Base-by-base conservation (phyloP, 2,113 vertebrate genomes). In the Labrus mixtus region DNA sequence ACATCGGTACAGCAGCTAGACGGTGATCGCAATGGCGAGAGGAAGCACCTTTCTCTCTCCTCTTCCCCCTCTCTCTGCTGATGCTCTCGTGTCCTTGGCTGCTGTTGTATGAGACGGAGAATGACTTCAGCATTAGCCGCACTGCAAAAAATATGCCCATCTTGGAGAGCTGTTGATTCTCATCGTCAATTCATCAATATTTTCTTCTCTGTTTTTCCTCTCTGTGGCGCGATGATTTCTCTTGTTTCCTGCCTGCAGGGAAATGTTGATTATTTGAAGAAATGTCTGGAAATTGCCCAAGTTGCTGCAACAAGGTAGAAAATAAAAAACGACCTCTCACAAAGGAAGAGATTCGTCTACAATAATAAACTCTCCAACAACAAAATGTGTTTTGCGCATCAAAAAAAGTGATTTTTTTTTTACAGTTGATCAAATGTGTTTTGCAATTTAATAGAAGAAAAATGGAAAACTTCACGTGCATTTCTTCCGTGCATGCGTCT, bases 61-160 rank as follows among this genome's bases (percentile, higher is more conserved):
- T 79, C 53, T 60, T 43, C 68, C 36, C 19, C 41, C 60, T 50
- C 46, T 73, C 87, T 89, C 87, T 82, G 74, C 81, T 85, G 89
- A 80, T 86, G 89, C 89, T 84, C 83, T 56, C 75, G 69, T 82
- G 90, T 93, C 92, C 84, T 87, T 81, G 87, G 90, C 87, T 89
- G 86, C 89, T 89, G 85, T 85, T 82, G 85, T 63, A 78, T 66
- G 73, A 91, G 79, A 89, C 71, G 69, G 75, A 79, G 78, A 87
- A 82, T 81, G 89, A 81, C 86, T 90, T 85, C 89, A 81, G 90
- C 77, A 61, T 48, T 41, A 73, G 29, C 54, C 50, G 60, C 81
- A 65, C 88, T 83, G 81, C 58, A 89, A 89, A 83, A 91, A 89
- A 90, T 69, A 43, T 22, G 33, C 54, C 55, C 22, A 58, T 68